These are phyloP conservation scores for Apteryx mantelli DNA, from an alignment of 2,113 vertebrate species.

Conservation along the genomic window DNA sequence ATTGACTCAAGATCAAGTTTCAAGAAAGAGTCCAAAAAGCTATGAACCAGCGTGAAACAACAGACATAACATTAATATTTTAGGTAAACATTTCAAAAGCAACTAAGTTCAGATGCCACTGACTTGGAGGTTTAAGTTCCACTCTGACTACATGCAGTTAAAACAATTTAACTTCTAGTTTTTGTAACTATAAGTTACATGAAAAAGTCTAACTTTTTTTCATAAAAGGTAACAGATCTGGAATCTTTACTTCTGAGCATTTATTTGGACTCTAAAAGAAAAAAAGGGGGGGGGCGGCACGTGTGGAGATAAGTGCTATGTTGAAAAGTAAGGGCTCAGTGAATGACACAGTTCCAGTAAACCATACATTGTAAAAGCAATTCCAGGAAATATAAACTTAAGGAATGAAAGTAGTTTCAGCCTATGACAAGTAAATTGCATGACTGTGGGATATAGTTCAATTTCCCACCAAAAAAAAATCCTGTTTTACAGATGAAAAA, in stretches of 20 bases:
- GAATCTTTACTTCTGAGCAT: background rate
- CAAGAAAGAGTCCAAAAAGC: background rate
- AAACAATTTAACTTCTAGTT: background rate
- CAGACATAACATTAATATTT: background rate
- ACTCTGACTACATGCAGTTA: background rate
- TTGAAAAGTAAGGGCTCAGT: background rate
- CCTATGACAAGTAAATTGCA: constrained; percentile 34
- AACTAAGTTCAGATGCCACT: background rate
- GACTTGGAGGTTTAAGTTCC: background rate
- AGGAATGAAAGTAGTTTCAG: background rate
- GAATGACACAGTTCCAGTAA: constrained; percentile 18
- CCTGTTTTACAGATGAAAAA: background rate
- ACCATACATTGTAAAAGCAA: constrained; percentile 18
- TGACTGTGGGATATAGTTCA: constrained; percentile 20
- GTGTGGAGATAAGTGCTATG: background rate
- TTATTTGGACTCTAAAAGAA: background rate
- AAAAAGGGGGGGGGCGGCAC: background rate
- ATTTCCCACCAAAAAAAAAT: constrained; percentile 7
- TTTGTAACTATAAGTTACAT: background rate
- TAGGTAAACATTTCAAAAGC: background rate
- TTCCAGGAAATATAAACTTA: constrained; percentile 19
- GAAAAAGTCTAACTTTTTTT: background rate
- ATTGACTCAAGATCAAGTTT: background rate
- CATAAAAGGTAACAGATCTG: background rate
- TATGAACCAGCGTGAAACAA: background rate